These are phyloP conservation scores for Leptothorax acervorum DNA, from an alignment of 2,888 invertebrate species.

Conservation along the genomic window DNA sequence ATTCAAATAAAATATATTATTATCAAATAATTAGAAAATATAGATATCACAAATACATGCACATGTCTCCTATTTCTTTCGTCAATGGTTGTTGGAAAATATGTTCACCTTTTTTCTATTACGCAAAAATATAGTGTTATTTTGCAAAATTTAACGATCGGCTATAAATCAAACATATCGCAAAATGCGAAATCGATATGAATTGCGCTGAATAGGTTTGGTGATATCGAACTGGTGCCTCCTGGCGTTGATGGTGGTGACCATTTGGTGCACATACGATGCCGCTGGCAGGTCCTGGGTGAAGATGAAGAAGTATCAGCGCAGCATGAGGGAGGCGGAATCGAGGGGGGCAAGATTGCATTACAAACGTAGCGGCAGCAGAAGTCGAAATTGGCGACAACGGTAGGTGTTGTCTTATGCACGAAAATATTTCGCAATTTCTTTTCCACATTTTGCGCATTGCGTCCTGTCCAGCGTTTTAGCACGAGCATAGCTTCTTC, in stretches of 20 bases:
- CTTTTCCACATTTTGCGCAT: not conserved
- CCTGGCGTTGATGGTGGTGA: slow-evolving; percentile 90
- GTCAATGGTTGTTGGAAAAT: not conserved
- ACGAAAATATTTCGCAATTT: not conserved
- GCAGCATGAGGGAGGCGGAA: slow-evolving; percentile 92
- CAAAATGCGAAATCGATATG: slow-evolving; percentile 20
- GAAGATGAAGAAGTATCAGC: slow-evolving; percentile 95
- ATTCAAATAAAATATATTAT: not conserved
- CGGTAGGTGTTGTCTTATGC: slow-evolving; percentile 87
- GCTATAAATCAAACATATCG: not conserved
- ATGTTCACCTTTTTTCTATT: not conserved
- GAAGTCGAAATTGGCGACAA: slow-evolving; percentile 94
- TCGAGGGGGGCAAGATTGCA: slow-evolving; percentile 88
- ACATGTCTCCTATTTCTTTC: not conserved
- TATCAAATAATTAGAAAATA: not conserved
- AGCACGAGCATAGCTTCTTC: no score
- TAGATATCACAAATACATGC: not conserved
- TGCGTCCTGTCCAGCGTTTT: not conserved
- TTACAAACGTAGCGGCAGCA: slow-evolving; percentile 91
- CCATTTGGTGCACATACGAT: slow-evolving; percentile 95
- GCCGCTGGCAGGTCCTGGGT: slow-evolving; percentile 96
- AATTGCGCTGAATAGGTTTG: slow-evolving; percentile 87
- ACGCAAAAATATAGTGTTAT: not conserved
- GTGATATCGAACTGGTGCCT: slow-evolving; percentile 93
- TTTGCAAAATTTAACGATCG: not conserved